These are phyloP conservation scores for Varecia variegata DNA, from an alignment of 2,797 vertebrate genomes.

Conservation along the genomic window DNA sequence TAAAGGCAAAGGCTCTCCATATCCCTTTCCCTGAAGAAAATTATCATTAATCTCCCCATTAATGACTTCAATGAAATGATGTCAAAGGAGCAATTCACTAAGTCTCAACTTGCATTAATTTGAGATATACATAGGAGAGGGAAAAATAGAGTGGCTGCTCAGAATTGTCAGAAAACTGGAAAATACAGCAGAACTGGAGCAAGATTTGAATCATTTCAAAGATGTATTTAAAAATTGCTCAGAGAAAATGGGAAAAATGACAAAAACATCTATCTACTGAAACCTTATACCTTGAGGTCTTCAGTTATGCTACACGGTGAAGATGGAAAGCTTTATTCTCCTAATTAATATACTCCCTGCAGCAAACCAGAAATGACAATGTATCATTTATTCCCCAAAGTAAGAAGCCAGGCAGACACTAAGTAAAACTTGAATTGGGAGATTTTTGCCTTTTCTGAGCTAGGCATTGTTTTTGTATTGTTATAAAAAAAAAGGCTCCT, in stretches of 20 bases:
- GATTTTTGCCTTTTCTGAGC: slow-evolving; percentile 37
- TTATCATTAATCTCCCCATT: slow-evolving; percentile 92
- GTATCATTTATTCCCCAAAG: slow-evolving; percentile 91
- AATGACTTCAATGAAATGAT: slow-evolving; percentile 95
- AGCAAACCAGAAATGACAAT: slow-evolving; percentile 91
- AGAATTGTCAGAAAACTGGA: slow-evolving; percentile 96
- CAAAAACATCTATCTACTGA: slow-evolving; percentile 88
- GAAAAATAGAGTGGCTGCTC: slow-evolving; percentile 94
- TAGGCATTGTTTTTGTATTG: slow-evolving; percentile 65
- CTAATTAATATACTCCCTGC: slow-evolving; percentile 90
- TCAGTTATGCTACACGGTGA: slow-evolving; percentile 90
- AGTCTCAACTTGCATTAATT: slow-evolving; percentile 92
- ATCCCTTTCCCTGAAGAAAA: slow-evolving; percentile 91
- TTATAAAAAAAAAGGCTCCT: slow-evolving; percentile 61
- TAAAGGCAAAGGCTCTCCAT: slow-evolving; percentile 91
- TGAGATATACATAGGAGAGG: slow-evolving; percentile 91
- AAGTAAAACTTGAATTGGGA: slow-evolving; percentile 83
- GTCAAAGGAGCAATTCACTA: slow-evolving; percentile 92
- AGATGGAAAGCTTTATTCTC: slow-evolving; percentile 90
- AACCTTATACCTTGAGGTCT: slow-evolving; percentile 92
- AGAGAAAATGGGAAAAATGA: slow-evolving; percentile 88
- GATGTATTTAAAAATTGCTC: slow-evolving; percentile 90
- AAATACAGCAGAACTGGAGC: slow-evolving; percentile 91
- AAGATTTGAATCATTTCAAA: slow-evolving; percentile 91
- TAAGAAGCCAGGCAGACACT: slow-evolving; percentile 86